Evolutionary conservation across 2,888 invertebrate species (phyloP), one percentile per base, ranked within the genome.

Genomic region (Holacanthella duospinosa): DNA sequence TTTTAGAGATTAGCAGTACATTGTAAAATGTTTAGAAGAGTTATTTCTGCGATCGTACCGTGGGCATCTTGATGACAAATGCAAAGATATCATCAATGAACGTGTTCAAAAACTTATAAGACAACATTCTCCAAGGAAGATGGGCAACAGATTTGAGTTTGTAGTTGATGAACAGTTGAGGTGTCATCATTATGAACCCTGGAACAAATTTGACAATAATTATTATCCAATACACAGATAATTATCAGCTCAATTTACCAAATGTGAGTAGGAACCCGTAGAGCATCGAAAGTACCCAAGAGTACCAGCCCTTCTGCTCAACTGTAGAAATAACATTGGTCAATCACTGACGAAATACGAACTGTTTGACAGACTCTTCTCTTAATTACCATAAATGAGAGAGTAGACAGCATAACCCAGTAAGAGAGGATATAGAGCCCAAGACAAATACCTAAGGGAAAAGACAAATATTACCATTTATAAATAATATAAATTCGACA

Each of bases 101-200:
- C 26, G 99, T 99, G 78, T 99, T 99, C 64, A 99, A 84, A 78
- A 96, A 96, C 82, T 99, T 99, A 79, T 99, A 99, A 12, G 96
- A 95, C 85, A 99, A 86, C 97, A 99, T 99, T 66, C 99, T 84
- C 99, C 99, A 99, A 2, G 99, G 99, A 74, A 99, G 82, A 80
- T 99, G 99, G 12, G 99, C 99, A 1, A 99, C 97, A 24, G 96
- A 97, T 77, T 99, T 96, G 74, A 99, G 79, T 79, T 99, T 99
- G 80, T 99, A 99, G 80, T 99, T 99, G 74, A 99, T 99, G 77
- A 99, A 99, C 67, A 99, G 80, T 79, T 99, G 99, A 4, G 99
- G 99, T n/a, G 97, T 99, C 97, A 99, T 99, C 92, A 97, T 94
- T 64, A 99, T 99, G 77, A 99, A 99, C 66, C 99, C 95, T 82